phyloP scores from a whole-genome alignment of 2,113 vertebrate genomes.

The Syngnathoides biaculeatus region DNA sequence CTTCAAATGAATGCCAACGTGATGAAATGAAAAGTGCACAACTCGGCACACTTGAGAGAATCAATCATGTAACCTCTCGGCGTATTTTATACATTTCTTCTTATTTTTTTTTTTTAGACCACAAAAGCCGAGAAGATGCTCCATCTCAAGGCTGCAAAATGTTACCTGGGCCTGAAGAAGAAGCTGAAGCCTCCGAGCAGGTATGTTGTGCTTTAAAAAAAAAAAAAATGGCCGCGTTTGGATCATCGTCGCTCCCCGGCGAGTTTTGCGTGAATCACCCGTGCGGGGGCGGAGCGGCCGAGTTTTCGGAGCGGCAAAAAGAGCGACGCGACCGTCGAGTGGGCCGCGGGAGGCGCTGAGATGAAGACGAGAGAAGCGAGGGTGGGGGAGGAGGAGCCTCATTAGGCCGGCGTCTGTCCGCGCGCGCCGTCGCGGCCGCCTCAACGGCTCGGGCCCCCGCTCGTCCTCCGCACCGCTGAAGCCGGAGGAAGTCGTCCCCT shows the following conservation, averaged over 20 bases:
- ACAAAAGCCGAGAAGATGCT: constrained; percentile 85
- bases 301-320: constrained; percentile 10
- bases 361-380: constrained; percentile 38
- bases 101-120: constrained; percentile 67
- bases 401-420: constrained; percentile 47
- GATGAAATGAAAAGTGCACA: neutral
- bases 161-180: constrained; percentile 89
- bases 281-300: constrained; percentile 29
- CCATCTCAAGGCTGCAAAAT: constrained; percentile 77
- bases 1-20: no score
- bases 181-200: constrained; percentile 85
- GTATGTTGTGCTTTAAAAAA: constrained; percentile 10
- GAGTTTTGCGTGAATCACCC: constrained; percentile 17
- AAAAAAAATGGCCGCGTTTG: neutral
- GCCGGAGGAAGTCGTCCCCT: constrained; percentile 2
- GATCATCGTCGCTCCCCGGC: neutral
- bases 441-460: constrained; percentile 54
- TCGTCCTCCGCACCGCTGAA: constrained; percentile 35
- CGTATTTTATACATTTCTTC: no score
- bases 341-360: constrained; percentile 27
- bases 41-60: no score
- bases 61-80: no score
- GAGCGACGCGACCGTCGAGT: constrained; percentile 40
- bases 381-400: constrained; percentile 45
- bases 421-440: constrained; percentile 9